These are phyloP conservation scores for Thymelicus lineola DNA, from an alignment of 2,888 invertebrate species.

Conservation along the genomic window DNA sequence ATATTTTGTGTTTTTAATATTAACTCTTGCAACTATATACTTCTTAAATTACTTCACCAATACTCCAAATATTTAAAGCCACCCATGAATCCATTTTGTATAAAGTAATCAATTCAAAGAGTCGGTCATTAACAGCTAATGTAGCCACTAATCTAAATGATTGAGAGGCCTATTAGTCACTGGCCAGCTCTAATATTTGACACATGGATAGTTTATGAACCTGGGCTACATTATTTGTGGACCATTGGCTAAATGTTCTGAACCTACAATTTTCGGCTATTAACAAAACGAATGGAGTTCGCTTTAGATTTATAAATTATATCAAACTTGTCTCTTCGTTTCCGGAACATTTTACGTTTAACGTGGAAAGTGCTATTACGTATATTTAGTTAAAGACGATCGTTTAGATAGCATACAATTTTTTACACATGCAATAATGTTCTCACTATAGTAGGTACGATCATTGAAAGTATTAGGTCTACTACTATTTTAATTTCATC, in stretches of 20 bases:
- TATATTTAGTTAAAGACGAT: neutral
- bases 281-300: conserved; percentile 11
- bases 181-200: conserved; percentile 26
- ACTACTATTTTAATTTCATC: no score
- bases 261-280: conserved; percentile 17
- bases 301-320: conserved; percentile 3
- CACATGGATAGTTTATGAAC: conserved; percentile 31
- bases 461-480: no score
- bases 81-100: neutral
- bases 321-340: neutral
- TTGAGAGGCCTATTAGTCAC: conserved; percentile 32
- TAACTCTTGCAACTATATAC: no score
- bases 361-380: neutral
- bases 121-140: conserved; percentile 29
- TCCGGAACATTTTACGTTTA: neutral
- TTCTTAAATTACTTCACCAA: neutral
- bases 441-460: no score
- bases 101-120: conserved; percentile 26
- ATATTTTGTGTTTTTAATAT: no score
- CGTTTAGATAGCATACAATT: neutral
- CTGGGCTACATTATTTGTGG: conserved; percentile 10
- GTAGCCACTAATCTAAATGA: conserved; percentile 36
- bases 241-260: neutral
- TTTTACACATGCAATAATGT: no score
- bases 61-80: neutral